A percentile compares a stretch with the other conserved stretches of the same genome.
Evolutionary conservation across 2,797 vertebrate species (phyloP).

Genomic region (Aldrovandia affinis): DNA sequence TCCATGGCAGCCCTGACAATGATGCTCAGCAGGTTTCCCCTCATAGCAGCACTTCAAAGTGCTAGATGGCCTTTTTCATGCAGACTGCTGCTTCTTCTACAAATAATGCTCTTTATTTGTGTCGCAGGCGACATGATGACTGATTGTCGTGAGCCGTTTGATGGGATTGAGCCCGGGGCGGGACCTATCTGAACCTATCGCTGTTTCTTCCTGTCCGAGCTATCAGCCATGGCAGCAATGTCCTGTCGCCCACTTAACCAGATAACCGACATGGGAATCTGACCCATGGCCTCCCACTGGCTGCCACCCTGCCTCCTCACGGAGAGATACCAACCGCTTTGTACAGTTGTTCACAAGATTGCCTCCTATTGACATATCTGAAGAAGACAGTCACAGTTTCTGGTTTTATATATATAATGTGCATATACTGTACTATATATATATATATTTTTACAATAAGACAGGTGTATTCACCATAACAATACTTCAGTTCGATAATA

Average conservation of each 20-base stretch:
- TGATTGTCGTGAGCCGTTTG: constrained; percentile 33
- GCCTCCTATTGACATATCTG: neutral
- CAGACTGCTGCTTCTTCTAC: constrained; percentile 30
- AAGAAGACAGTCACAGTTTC: neutral
- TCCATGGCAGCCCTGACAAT: neutral
- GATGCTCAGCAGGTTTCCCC: constrained; percentile 1
- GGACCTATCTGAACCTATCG: constrained; percentile 21
- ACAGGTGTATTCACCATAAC: neutral
- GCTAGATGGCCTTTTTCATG: neutral
- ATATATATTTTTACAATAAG: neutral
- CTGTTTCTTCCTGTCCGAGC: constrained; percentile 43
- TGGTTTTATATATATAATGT: too few species aligned
- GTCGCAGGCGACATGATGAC: constrained; percentile 30
- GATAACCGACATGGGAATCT: constrained; percentile 59
- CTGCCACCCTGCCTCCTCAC: neutral
- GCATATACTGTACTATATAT: too few species aligned
- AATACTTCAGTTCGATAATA: too few species aligned
- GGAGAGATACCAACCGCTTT: neutral
- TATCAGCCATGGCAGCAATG: constrained; percentile 54
- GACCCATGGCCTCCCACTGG: constrained; percentile 34
- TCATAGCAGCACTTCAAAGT: constrained; percentile 2
- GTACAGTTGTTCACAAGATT: neutral
- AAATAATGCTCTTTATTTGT: constrained; percentile 43
- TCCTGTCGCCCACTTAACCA: constrained; percentile 55
- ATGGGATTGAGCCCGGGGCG: constrained; percentile 15